Conservation (phyloP, 2,888 invertebrate species). For the Heteropelma amictum region DNA sequence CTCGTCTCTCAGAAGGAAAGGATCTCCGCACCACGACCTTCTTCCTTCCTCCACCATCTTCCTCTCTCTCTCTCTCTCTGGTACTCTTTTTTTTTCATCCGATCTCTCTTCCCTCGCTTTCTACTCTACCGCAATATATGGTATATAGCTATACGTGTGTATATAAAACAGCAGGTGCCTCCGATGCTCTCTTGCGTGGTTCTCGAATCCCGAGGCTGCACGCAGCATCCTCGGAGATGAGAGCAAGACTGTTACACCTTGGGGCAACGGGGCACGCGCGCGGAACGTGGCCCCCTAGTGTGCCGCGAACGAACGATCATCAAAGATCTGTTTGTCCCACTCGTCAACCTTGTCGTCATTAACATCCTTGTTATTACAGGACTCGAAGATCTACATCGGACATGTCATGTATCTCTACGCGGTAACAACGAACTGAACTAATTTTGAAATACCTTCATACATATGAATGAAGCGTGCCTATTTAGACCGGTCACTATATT, state of each 20-base stretch:
- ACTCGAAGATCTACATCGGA: background rate
- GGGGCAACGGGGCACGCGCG: constrained; percentile 52
- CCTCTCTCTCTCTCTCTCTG: constrained; percentile 6
- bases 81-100: too few relatives aligned
- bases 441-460: background rate
- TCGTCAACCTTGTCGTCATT: constrained; percentile 33
- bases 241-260: constrained; percentile 52
- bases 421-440: background rate
- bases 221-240: constrained; percentile 39
- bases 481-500: too few relatives aligned
- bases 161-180: constrained; percentile 36
- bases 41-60: constrained; percentile 19
- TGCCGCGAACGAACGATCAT: constrained; percentile 32
- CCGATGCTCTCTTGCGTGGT: constrained; percentile 20
- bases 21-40: constrained; percentile 53
- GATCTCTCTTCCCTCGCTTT: constrained; percentile 16
- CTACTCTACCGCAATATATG: background rate
- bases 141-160: background rate
- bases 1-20: constrained; percentile 54
- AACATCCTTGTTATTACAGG: background rate
- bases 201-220: constrained; percentile 29
- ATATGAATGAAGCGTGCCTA: too few relatives aligned
- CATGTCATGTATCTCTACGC: background rate
- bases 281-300: constrained; percentile 48
- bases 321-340: constrained; percentile 23